Base-by-base conservation (phyloP, 2,797 vertebrate species). In the Hafferia zeledoni region DNA sequence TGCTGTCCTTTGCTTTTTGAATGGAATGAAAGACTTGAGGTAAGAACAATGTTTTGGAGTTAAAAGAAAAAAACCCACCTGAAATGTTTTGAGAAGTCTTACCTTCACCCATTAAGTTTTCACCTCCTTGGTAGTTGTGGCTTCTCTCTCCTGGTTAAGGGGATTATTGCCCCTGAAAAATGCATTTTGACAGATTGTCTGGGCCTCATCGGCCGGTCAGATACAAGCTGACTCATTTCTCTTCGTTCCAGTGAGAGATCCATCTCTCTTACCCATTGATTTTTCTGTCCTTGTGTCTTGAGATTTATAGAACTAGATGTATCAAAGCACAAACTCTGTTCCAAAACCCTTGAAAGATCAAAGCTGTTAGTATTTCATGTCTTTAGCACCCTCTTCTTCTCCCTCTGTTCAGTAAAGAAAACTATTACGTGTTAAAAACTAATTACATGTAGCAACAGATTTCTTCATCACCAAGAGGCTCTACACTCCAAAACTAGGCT, bases 241-340 rank as follows among this genome's bases (percentile, higher is more conserved):
- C 78, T 91, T 87, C 0, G 1, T 69, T 94, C 69, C 85, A 47
- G 59, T 78, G 91, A 94, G 70, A 15, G 68, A 93, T 94, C 91
- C 65, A 91, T 96, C 80, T 94, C 90, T 90, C 69, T 77, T 89
- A 76, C 31, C 39, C 87, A 97, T 96, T 95, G 96, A 97, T 96
- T 96, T 96, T 96, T 90, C 93, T 90, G 71, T 92, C 89, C 82
- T 94, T 61, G 52, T 90, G 68, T 63, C 81, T 91, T 85, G 86
- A 96, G 90, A 97, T 97, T 95, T 97, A 95, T 96, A 88, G 47
- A 53, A 87, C 33, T 69, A n/a, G 84, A 79, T 90, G 77, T 77
- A 85, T 92, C 63, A 88, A 86, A 94, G 86, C 77, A 65, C 68
- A 84, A 92, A 92, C 85, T 80, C 76, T 81, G 72, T 93, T 95